Percentiles rank a stretch among this genome's conserved stretches.
Conservation (phyloP, 2,888 invertebrate genomes). For the Eupithecia pulchellata region DNA sequence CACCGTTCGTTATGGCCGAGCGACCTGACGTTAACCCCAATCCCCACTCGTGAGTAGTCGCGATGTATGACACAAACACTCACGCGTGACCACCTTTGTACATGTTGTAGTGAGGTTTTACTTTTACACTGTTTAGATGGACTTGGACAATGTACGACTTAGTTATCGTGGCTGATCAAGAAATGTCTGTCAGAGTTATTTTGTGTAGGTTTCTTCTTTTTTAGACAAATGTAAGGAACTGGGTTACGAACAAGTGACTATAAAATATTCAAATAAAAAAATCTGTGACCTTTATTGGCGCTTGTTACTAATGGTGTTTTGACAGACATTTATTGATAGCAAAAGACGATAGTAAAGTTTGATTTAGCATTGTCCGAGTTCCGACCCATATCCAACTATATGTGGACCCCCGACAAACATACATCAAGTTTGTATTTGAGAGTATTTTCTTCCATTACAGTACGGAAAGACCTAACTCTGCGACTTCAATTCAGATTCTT, state of each 20-base stretch:
- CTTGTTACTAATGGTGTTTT: conserved; percentile 21
- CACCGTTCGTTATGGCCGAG: conserved; percentile 66
- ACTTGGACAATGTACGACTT: conserved; percentile 28
- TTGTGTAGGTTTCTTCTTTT: conserved; percentile 16
- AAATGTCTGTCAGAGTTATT: neutral
- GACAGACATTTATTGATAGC: neutral
- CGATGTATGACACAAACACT: conserved; percentile 60
- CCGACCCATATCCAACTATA: conserved; percentile 41
- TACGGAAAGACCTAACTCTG: conserved; percentile 98
- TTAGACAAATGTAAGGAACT: conserved; percentile 9
- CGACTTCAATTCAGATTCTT: conserved; percentile 98
- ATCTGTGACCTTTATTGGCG: neutral
- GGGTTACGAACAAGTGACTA: neutral
- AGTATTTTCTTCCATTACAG: conserved; percentile 88
- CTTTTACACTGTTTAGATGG: conserved; percentile 48
- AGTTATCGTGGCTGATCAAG: neutral
- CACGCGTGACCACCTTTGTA: conserved; percentile 59
- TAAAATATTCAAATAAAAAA: neutral
- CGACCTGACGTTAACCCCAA: conserved; percentile 76
- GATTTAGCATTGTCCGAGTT: conserved; percentile 49
- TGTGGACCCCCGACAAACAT: conserved; percentile 40
- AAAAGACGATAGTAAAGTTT: neutral
- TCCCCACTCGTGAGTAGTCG: conserved; percentile 83
- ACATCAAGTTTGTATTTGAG: conserved; percentile 65
- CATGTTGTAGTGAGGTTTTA: conserved; percentile 52